Evolutionary conservation across 37 sponge, comb jelly and placozoan genomes (phyloP).

Genomic region (Ephydatia muelleri): DNA sequence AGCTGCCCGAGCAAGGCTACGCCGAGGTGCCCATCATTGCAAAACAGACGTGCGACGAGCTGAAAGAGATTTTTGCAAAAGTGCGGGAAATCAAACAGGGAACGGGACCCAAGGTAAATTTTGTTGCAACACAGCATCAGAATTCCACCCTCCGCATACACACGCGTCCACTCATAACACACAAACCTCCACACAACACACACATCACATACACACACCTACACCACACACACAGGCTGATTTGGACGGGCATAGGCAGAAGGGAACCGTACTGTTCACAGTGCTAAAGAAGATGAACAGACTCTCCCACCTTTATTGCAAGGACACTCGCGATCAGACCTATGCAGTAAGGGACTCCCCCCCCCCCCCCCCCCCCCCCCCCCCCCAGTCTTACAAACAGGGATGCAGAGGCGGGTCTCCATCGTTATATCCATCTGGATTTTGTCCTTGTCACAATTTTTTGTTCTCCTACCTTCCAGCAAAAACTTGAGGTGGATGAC

Average conservation of each 20-base stretch:
- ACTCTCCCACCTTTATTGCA: slow-evolving; percentile 70
- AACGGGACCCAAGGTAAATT: not conserved
- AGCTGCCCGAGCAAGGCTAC: slow-evolving; percentile 27
- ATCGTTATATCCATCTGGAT: not conserved
- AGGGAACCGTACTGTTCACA: slow-evolving; percentile 42
- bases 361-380: too few relatives aligned
- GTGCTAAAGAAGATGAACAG: slow-evolving; percentile 64
- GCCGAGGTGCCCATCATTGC: slow-evolving; percentile 22
- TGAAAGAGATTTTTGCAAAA: slow-evolving; percentile 14
- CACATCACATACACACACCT: not conserved
- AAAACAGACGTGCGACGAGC: slow-evolving; percentile 24
- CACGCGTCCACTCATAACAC: too few relatives aligned
- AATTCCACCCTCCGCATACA: too few relatives aligned
- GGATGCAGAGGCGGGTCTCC: too few relatives aligned
- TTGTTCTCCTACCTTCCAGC: too few relatives aligned
- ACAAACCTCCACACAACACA: not conserved
- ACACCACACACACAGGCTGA: not conserved
- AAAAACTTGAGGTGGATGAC: slow-evolving; percentile 69
- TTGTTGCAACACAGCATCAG: not conserved
- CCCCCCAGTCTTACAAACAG: not conserved
- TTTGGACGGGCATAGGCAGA: slow-evolving; percentile 16
- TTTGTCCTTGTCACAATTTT: not conserved
- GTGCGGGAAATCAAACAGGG: slow-evolving; percentile 24
- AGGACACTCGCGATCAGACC: slow-evolving; percentile 64
- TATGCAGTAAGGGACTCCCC: slow-evolving; percentile 64